These are phyloP conservation scores for Solenodon paradoxus DNA, from an alignment of 2,113 vertebrate species.

Conservation along the genomic window DNA sequence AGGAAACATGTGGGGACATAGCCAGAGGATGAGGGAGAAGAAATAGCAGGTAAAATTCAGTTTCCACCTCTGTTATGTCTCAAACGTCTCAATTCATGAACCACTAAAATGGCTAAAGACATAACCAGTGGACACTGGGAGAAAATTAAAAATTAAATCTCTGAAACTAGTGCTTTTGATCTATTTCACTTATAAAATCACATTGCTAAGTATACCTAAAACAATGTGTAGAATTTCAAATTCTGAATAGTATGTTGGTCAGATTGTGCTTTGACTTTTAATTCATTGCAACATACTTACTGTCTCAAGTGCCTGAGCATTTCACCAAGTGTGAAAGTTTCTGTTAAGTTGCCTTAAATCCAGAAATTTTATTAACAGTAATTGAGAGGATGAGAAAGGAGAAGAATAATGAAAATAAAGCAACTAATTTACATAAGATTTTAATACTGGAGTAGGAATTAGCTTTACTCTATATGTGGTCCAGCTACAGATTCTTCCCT, in stretches of 20 bases:
- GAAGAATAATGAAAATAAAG: not conserved
- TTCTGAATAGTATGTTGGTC: not conserved
- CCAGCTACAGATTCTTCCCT: not conserved
- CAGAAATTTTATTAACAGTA: constrained; percentile 6
- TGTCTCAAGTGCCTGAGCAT: not conserved
- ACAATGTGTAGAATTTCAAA: not conserved
- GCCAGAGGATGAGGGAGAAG: not conserved
- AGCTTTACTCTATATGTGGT: not conserved
- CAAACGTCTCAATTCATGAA: constrained; percentile 8
- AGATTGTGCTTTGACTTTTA: not conserved
- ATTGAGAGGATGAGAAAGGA: not conserved
- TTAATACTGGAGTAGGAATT: not conserved
- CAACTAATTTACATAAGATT: not conserved
- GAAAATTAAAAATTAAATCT: constrained; percentile 35
- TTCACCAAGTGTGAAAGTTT: not conserved
- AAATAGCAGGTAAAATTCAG: constrained; percentile 10
- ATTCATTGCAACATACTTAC: constrained; percentile 16
- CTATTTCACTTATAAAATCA: constrained; percentile 17
- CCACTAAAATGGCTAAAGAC: not conserved
- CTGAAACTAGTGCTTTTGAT: not conserved
- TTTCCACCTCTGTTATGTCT: not conserved
- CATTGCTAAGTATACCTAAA: not conserved
- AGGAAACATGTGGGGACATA: not conserved
- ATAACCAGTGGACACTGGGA: not conserved
- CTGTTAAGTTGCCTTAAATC: not conserved